Conservation (phyloP, 1,140 invertebrate genomes). For the Dryas iulia region DNA sequence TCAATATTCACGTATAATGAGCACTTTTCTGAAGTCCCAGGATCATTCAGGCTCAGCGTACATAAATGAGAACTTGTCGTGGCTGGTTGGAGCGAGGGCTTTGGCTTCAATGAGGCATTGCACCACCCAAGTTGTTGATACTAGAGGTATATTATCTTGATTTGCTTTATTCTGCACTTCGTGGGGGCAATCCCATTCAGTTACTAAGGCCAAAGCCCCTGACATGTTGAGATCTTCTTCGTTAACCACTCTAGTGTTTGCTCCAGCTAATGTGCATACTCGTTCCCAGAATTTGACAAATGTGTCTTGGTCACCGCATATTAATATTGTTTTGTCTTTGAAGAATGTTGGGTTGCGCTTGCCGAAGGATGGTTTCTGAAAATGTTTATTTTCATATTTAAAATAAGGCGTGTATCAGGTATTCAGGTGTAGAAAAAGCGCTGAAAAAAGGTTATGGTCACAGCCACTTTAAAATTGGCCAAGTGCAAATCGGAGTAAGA, state of each 20-base stretch:
- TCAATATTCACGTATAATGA: slow-evolving; percentile 76
- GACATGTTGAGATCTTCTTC: slow-evolving; percentile 75
- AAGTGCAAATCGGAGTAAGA: too few relatives aligned
- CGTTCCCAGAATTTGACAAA: slow-evolving; percentile 82
- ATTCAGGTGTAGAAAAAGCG: too few relatives aligned
- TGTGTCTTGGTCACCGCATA: slow-evolving; percentile 69
- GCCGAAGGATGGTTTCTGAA: slow-evolving; percentile 63
- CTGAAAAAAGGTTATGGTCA: too few relatives aligned
- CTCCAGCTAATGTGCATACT: slow-evolving; percentile 82
- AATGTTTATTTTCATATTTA: too few relatives aligned
- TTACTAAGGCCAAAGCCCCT: slow-evolving; percentile 75
- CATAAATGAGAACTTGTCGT: slow-evolving; percentile 76
- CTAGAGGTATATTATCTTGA: slow-evolving; percentile 78
- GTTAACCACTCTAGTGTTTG: slow-evolving; percentile 72
- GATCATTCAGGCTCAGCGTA: slow-evolving; percentile 77
- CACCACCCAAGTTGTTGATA: slow-evolving; percentile 81
- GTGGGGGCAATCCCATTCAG: slow-evolving; percentile 80
- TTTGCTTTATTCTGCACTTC: slow-evolving; percentile 80
- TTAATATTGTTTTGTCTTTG: slow-evolving; percentile 77
- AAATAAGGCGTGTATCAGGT: too few relatives aligned
- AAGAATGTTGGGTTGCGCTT: slow-evolving; percentile 76
- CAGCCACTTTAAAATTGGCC: too few relatives aligned
- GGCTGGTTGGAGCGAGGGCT: slow-evolving; percentile 72
- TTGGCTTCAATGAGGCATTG: slow-evolving; percentile 82
- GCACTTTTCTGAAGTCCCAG: slow-evolving; percentile 70